Base-by-base conservation (phyloP, 2,797 vertebrate genomes). In the Coregonus ussuriensis region DNA sequence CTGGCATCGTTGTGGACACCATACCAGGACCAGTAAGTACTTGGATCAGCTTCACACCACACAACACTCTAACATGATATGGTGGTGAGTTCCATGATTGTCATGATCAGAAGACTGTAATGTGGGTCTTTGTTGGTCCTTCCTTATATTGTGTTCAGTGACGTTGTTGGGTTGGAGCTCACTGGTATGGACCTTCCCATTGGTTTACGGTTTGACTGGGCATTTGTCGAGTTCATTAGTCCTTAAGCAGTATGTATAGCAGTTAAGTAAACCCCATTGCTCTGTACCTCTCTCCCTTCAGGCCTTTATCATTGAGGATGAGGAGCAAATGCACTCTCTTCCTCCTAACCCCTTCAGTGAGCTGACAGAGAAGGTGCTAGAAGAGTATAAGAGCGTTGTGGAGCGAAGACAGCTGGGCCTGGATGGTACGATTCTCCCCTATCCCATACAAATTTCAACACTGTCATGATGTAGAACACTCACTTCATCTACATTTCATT, bases 331-430 rank as follows among this genome's bases (percentile, higher is more conserved):
- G 0, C 94, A 95, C 0, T 93, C 95, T 0, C 95, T 96, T 63
- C 97, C 97, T 15, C 97, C 98, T 29, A 99, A 99, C 85, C 98
- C 97, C 0, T 99, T 99, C 90, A 96, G 94, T 80, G 93, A 96
- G 77, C 94, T 98, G 78, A 94, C 96, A 0, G 96, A 97, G 86
- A 93, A 93, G 74, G 97, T 94, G 71, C 93, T 97, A 82, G 93
- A 97, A 82, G 96, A 97, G 67, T 98, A 98, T 84, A 96, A 95
- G 90, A 95, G 85, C 88, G 87, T 93, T 77, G 88, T 98, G 33
- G 95, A 98, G 80, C 93, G 91, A 78, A 96, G 94, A 81, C 96
- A 96, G 75, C 95, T 89, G 85, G 96, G 96, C 56, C 91, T 95
- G 74, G 96, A 96, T 89, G 97, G 97, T 98, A 82, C 73, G 92